phyloP scores from a whole-genome alignment of 2,797 vertebrate genomes.

The Bryconaethiops microstoma region DNA sequence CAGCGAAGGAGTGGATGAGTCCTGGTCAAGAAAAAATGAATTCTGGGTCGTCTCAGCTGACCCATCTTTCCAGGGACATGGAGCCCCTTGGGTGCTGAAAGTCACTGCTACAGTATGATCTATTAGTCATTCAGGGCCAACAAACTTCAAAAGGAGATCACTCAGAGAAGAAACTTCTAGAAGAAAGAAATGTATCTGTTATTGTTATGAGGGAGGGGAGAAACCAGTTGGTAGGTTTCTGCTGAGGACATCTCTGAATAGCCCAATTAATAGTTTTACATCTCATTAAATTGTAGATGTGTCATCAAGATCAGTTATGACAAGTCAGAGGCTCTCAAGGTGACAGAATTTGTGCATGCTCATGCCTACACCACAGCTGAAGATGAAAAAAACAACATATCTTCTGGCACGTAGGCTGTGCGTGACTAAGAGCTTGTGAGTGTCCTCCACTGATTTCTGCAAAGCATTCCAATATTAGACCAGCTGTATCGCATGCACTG shows the following conservation, averaged over 20 bases:
- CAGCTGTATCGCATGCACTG: conserved; percentile 4
- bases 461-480: conserved; percentile 11
- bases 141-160: conserved; percentile 15
- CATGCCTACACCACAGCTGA: conserved; percentile 19
- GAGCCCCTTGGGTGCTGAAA: conserved; percentile 28
- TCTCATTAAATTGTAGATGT: conserved; percentile 30
- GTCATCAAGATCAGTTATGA: conserved; percentile 23
- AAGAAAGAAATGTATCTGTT: conserved; percentile 25
- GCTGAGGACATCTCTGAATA: conserved; percentile 16
- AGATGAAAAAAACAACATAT: not conserved
- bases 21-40: conserved; percentile 24
- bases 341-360: conserved; percentile 25
- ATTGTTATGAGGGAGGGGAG: not conserved
- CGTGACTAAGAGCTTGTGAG: conserved; percentile 43
- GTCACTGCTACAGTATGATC: conserved; percentile 27
- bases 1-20: not conserved
- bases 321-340: conserved; percentile 20
- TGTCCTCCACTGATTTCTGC: conserved; percentile 13
- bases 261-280: conserved; percentile 37
- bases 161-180: not conserved
- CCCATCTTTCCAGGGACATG: conserved; percentile 17
- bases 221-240: not conserved
- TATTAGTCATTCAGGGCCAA: conserved; percentile 40
- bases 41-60: conserved; percentile 36
- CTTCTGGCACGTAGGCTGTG: conserved; percentile 26